These are phyloP conservation scores for Amphipyra tragopoginis DNA, from an alignment of 2,888 invertebrate species.

Conservation along the genomic window DNA sequence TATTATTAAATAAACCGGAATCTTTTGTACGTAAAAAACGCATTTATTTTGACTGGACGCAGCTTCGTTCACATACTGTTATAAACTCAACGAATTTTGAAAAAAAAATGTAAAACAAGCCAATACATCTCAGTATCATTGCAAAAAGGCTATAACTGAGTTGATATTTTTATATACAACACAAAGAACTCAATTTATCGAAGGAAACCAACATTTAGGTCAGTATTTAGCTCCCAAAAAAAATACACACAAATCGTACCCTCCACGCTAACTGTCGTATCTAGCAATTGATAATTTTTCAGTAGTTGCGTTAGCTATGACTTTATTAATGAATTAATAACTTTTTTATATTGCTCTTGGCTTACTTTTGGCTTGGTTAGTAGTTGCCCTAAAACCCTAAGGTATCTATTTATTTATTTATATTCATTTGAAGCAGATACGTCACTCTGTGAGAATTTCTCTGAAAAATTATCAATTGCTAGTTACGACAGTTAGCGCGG, in stretches of 20 bases:
- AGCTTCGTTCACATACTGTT: neutral
- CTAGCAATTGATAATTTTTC: no score
- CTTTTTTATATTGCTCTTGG: no score
- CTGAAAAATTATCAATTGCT: no score
- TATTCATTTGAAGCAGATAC: no score
- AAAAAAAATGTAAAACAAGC: constrained; percentile 13
- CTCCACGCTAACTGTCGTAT: no score
- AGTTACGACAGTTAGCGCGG: no score
- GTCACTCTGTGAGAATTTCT: no score
- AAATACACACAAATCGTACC: neutral
- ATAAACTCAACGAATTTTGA: constrained; percentile 10
- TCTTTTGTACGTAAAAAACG: constrained; percentile 72
- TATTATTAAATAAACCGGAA: constrained; percentile 70
- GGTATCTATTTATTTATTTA: no score
- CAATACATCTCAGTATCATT: constrained; percentile 15
- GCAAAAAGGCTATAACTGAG: constrained; percentile 9
- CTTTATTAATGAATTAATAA: no score
- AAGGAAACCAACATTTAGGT: neutral
- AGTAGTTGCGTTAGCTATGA: no score
- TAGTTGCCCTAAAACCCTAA: no score
- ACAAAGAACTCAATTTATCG: neutral
- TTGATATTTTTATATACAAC: constrained; percentile 10
- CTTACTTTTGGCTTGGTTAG: no score
- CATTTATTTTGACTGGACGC: constrained; percentile 25
- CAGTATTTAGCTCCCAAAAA: constrained; percentile 16